phyloP scores from a whole-genome alignment of 1,140 invertebrate species.

The Nautilus pompilius region DNA sequence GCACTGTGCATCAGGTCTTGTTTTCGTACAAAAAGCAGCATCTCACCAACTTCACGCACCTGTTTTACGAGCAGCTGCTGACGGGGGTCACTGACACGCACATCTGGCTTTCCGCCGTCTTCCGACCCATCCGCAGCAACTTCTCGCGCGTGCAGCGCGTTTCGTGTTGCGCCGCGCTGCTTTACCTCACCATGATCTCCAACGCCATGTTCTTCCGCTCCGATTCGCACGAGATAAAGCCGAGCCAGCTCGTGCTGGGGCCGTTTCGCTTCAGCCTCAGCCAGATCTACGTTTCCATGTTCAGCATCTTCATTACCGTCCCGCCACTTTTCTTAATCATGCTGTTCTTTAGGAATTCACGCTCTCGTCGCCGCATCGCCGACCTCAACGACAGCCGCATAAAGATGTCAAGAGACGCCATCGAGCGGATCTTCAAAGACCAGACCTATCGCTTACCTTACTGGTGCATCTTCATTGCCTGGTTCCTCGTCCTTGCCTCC shows the following conservation, averaged over 20 bases:
- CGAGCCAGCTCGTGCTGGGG: constrained; percentile 10
- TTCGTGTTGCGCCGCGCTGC: constrained; percentile 42
- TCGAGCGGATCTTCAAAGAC: background rate
- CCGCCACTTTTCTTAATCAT: constrained; percentile 16
- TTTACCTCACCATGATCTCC: constrained; percentile 52
- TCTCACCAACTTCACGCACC: constrained; percentile 33
- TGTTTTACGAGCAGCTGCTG: constrained; percentile 35
- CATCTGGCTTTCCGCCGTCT: constrained; percentile 49
- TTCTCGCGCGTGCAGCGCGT: constrained; percentile 54
- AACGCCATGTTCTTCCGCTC: constrained; percentile 53
- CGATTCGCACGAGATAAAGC: constrained; percentile 1
- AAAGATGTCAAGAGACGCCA: background rate
- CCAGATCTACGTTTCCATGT: constrained; percentile 22
- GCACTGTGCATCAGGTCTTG: constrained; percentile 32
- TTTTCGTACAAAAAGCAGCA: constrained; percentile 27
- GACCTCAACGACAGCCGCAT: background rate
- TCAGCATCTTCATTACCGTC: constrained; percentile 16
- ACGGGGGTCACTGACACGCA: constrained; percentile 34
- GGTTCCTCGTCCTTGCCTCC: constrained; percentile 19
- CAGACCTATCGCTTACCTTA: constrained; percentile 20
- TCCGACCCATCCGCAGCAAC: constrained; percentile 40
- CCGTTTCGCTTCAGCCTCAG: constrained; percentile 17
- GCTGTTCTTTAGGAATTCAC: constrained; percentile 14
- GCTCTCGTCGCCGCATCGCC: background rate
- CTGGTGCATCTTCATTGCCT: constrained; percentile 34